A percentile compares a stretch with the other conserved stretches of the same genome.
phyloP scores from a whole-genome alignment of 2,888 invertebrate genomes.

The Patella ulyssiponensis region DNA sequence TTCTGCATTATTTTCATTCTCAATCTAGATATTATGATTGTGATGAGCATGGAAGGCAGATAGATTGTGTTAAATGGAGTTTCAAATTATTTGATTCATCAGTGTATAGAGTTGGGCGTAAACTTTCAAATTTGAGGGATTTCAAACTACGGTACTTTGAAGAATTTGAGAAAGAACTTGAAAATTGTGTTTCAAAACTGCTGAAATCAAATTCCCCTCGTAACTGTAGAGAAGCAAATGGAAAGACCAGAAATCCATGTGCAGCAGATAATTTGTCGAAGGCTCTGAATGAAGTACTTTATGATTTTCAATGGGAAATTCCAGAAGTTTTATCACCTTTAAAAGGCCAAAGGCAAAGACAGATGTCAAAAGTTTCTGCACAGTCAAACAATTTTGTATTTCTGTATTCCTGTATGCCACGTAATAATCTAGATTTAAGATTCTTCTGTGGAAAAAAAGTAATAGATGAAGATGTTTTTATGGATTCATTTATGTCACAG shows the following conservation, averaged over 20 bases:
- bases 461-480: conserved; percentile 57
- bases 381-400: conserved; percentile 48
- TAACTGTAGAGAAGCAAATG: background rate
- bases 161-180: conserved; percentile 58
- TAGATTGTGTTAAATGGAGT: conserved; percentile 54
- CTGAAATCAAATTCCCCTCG: conserved; percentile 2
- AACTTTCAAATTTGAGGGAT: conserved; percentile 47
- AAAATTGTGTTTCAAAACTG: conserved; percentile 38
- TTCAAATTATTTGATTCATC: conserved; percentile 57
- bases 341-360: conserved; percentile 35
- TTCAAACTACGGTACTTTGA: conserved; percentile 58
- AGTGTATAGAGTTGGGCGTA: conserved; percentile 36
- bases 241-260: conserved; percentile 16
- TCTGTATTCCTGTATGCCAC: conserved; percentile 53
- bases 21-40: conserved; percentile 28
- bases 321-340: conserved; percentile 59
- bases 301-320: conserved; percentile 62
- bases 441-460: conserved; percentile 58
- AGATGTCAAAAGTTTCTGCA: background rate
- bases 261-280: conserved; percentile 45
- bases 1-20: conserved; percentile 45
- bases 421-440: conserved; percentile 40
- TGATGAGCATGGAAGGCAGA: conserved; percentile 31
- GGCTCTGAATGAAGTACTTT: conserved; percentile 55
- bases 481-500: conserved; percentile 57